Percentiles rank a stretch among this genome's conserved stretches.
Evolutionary conservation across 2,888 invertebrate species (phyloP).

Genomic region (Caenorhabditis zanzibari): DNA sequence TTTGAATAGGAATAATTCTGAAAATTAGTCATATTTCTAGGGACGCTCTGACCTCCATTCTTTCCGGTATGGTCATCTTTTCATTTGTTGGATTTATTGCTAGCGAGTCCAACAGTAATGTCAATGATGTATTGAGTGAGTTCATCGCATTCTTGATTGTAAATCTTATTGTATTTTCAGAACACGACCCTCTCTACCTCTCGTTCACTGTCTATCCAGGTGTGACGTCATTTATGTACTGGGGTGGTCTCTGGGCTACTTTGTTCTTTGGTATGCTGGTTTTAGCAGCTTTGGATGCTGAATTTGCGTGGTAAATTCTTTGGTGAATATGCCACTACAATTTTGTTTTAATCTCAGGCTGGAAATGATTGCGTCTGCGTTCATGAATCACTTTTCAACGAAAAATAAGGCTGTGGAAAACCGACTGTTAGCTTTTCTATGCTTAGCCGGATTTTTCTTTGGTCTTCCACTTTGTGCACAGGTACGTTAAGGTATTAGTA

Average conservation of each 20-base stretch:
- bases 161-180: constrained; percentile 55
- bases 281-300: constrained; percentile 76
- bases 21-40: too few relatives aligned
- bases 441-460: constrained; percentile 78
- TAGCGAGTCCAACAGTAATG: constrained; percentile 68
- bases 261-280: constrained; percentile 81
- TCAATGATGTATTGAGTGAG: constrained; percentile 75
- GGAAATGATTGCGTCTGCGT: constrained; percentile 81
- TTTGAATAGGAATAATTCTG: too few relatives aligned
- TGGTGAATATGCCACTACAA: too few relatives aligned
- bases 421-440: constrained; percentile 75
- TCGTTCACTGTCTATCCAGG: constrained; percentile 81
- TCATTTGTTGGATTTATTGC: constrained; percentile 81
- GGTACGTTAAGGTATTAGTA: constrained; percentile 50
- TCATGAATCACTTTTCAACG: constrained; percentile 79
- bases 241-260: constrained; percentile 80
- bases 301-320: constrained; percentile 71
- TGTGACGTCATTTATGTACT: constrained; percentile 79
- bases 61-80: constrained; percentile 82
- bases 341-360: constrained; percentile 78
- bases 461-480: constrained; percentile 81
- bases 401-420: constrained; percentile 79
- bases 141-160: background rate
- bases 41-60: constrained; percentile 78
- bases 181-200: constrained; percentile 79